These are phyloP conservation scores for Clarias batrachus DNA, from an alignment of 2,113 vertebrate genomes.

Conservation along the genomic window DNA sequence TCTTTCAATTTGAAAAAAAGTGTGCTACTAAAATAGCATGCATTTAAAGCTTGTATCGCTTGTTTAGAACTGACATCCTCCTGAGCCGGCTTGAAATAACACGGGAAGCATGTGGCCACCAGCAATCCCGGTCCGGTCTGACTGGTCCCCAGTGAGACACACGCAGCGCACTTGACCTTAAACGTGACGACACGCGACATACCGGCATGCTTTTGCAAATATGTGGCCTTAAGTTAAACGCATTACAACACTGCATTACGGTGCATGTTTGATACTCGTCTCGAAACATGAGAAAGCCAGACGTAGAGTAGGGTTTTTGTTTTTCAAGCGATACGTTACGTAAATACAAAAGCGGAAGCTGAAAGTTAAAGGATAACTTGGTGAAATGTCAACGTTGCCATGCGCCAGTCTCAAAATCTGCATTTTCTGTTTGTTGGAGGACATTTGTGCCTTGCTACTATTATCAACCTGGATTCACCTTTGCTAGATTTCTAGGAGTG, in stretches of 20 bases:
- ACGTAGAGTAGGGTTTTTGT: background rate
- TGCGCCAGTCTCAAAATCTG: background rate
- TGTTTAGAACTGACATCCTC: background rate
- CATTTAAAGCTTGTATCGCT: background rate
- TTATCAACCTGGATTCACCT: background rate
- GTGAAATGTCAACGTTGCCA: conserved; percentile 1
- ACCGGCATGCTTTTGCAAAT: background rate
- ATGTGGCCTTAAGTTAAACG: background rate
- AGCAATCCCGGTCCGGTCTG: conserved; percentile 1
- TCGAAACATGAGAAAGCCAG: background rate
- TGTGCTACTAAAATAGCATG: background rate
- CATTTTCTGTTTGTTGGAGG: conserved; percentile 7
- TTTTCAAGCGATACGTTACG: background rate
- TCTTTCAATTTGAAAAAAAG: background rate
- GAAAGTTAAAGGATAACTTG: conserved; percentile 27
- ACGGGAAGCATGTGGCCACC: background rate
- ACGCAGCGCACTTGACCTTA: background rate
- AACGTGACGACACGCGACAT: background rate
- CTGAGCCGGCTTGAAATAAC: background rate
- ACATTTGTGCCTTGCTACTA: conserved; percentile 10
- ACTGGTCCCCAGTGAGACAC: background rate
- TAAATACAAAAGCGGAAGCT: background rate
- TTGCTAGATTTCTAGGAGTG: background rate
- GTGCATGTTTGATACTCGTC: background rate
- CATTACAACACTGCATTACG: background rate